phyloP scores from a whole-genome alignment of 2,113 vertebrate genomes.

The Ivindomyrus marchei region DNA sequence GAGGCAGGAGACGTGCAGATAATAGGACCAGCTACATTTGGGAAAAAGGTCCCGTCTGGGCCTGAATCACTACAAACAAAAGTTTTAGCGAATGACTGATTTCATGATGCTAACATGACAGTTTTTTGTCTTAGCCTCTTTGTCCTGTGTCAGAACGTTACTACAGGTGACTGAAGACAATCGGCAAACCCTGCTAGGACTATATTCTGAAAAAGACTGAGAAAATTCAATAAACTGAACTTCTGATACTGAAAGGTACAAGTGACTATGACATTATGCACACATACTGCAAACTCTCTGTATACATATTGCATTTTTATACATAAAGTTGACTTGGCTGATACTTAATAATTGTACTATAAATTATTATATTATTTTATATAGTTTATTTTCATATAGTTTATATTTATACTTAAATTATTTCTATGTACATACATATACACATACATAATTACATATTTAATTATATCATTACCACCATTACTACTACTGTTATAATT shows the following conservation, averaged over 20 bases:
- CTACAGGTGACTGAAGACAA: background rate
- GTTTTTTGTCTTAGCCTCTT: background rate
- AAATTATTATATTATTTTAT: no score
- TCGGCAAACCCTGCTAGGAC: background rate
- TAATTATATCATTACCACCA: no score
- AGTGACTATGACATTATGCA: background rate
- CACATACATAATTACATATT: no score
- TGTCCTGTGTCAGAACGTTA: background rate
- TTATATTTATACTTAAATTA: no score
- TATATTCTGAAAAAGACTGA: background rate
- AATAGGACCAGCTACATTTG: background rate
- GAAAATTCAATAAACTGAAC: background rate
- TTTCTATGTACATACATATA: no score
- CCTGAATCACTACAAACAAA: background rate
- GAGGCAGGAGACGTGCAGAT: background rate
- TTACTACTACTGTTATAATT: no score
- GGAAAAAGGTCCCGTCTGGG: background rate
- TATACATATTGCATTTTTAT: no score
- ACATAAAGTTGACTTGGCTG: no score
- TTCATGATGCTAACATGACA: background rate
- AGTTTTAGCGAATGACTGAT: background rate
- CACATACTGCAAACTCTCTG: no score
- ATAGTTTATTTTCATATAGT: no score
- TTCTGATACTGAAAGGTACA: background rate
- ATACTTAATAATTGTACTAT: no score